These are phyloP conservation scores for Anoplius nigerrimus DNA, from an alignment of 2,888 invertebrate genomes.

Conservation along the genomic window DNA sequence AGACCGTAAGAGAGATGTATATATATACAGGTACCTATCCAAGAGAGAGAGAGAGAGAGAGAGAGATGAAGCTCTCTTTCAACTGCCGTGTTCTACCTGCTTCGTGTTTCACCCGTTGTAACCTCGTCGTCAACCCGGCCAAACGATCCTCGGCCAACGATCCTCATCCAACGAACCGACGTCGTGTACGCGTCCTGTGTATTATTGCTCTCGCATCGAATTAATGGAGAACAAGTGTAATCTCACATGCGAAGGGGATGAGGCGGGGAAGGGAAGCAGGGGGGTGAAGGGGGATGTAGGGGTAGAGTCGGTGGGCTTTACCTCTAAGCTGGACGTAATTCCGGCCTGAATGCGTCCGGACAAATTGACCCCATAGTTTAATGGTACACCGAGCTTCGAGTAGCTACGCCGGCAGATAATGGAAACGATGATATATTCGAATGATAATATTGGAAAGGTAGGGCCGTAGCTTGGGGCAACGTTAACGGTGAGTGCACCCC, in stretches of 20 bases:
- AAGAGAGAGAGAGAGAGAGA: not conserved
- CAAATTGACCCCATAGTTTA: constrained; percentile 59
- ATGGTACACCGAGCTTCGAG: constrained; percentile 50
- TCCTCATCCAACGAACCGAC: too few species aligned
- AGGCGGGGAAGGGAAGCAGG: not conserved
- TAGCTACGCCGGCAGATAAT: constrained; percentile 50
- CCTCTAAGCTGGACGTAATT: constrained; percentile 44
- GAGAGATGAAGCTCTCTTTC: constrained; percentile 28
- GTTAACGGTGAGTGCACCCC: too few species aligned
- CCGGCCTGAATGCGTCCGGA: constrained; percentile 44
- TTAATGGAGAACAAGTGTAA: constrained; percentile 52
- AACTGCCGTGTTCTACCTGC: not conserved
- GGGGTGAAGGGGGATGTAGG: not conserved
- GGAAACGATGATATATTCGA: constrained; percentile 42
- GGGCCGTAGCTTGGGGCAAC: not conserved
- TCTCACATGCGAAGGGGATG: constrained; percentile 18
- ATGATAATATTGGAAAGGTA: constrained; percentile 49
- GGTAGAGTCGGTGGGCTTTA: constrained; percentile 12
- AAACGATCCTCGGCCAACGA: not conserved
- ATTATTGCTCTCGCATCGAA: constrained; percentile 45
- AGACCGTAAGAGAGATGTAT: too few species aligned
- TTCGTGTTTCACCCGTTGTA: not conserved
- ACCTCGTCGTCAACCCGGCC: not conserved
- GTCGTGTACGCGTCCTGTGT: constrained; percentile 9
- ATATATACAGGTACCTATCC: too few species aligned